Evolutionary conservation across 1,140 invertebrate species (phyloP), one percentile per base, ranked within the genome.

Genomic region (Hirudo medicinalis): DNA sequence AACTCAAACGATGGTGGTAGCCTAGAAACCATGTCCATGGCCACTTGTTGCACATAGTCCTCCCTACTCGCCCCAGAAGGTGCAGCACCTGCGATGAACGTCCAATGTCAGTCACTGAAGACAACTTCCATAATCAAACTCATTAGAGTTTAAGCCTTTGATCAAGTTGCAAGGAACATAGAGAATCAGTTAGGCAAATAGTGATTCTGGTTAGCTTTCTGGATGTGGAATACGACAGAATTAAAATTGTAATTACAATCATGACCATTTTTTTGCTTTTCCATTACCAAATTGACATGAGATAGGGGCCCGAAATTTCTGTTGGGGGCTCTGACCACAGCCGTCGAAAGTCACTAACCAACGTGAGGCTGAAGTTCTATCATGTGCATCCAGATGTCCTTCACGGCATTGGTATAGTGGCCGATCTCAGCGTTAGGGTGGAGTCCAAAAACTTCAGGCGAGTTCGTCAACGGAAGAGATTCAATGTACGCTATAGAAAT

Each of bases 371-470:
- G 91, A 43, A 93, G 81, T 77, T 92, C 89, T 75, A 92, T 88
- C 66, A 94, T 83, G 80, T 90, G 86, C 60, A 76, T 84, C 90
- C 90, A 93, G 84, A 94, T 91, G 77, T 88, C 87, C 76, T 88
- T 87, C 8, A 89, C 88, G 0, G 90, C 88, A 80, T 89, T 86
- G 54, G 90, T 92, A 79, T 91, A 92, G 74, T 82, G 82, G 36
- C 80, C 81, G 71, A 97, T 97, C 78, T 97, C 93, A 68, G 94
- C 94, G 83, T 97, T 97, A 9, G 88, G 83, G 83, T 97, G 93
- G 22, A 97, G 83, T 19, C 94, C 94, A 84, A 97, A 96, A 0
- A 94, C 92, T 85, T 96, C 91, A 0, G 94, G 94, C 2, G 90
- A 91, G 80, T 97, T 94, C 15, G 88, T 88, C 6, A 86, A 80